A percentile compares a stretch with the other conserved stretches of the same genome.
These are phyloP conservation scores for Podarcis cretensis DNA, from an alignment of 2,113 vertebrate genomes.

Conservation along the genomic window DNA sequence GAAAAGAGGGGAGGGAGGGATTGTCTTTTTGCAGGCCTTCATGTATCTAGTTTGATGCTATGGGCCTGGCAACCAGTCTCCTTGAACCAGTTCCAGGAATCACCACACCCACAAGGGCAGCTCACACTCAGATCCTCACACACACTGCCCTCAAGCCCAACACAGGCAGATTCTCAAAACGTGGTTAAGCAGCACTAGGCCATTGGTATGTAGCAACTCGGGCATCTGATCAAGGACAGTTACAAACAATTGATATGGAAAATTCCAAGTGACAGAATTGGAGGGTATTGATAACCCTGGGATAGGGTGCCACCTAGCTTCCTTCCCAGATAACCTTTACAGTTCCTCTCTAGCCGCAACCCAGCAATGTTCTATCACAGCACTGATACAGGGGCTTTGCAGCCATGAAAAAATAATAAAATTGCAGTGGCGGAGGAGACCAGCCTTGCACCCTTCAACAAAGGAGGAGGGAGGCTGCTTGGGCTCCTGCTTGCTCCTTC, in stretches of 20 bases:
- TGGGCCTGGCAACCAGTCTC: not conserved
- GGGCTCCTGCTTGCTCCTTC: not conserved
- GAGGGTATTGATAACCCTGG: not conserved
- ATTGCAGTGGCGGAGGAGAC: not conserved
- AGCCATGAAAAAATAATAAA: not conserved
- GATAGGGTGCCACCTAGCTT: constrained; percentile 14
- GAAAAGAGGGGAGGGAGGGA: not conserved
- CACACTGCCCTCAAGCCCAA: not conserved
- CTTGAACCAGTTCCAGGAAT: not conserved
- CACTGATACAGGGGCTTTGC: not conserved
- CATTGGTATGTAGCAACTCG: not conserved
- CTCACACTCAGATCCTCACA: not conserved
- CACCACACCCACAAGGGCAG: not conserved
- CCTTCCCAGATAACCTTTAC: not conserved
- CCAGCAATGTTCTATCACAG: not conserved
- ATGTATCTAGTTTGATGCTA: not conserved
- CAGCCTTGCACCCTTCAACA: not conserved
- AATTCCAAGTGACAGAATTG: not conserved
- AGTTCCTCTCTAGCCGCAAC: not conserved
- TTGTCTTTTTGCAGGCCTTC: not conserved
- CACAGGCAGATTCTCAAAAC: not conserved
- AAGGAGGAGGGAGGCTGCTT: not conserved
- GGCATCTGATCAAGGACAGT: not conserved
- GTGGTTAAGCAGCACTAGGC: not conserved
- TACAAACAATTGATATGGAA: not conserved